Evolutionary conservation across 2,888 invertebrate genomes (phyloP), one percentile per base, ranked within the genome.

Genomic region (Scaptomyza polygonia): DNA sequence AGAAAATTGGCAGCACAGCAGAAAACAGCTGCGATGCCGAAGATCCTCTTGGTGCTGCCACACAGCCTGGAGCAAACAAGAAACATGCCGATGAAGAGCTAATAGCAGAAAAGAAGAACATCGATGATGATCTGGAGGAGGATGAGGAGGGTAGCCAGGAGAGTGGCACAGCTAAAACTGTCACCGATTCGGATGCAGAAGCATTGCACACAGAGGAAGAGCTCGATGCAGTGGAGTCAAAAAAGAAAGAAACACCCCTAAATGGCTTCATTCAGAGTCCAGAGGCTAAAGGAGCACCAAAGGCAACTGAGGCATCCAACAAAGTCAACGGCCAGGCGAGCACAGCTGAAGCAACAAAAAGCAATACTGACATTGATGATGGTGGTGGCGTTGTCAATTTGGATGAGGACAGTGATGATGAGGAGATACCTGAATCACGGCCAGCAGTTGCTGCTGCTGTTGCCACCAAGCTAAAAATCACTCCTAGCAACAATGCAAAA

Each of bases 341-440:
- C 25, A 56, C 70, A 32, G 55, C 70, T 8, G 76, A 77, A 12
- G 48, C 70, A 12, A 34, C 66, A 5, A 70, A 58, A 25, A 56
- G 45, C 12, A 67, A 65, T 42, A 71, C 69, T 18, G 16, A 54
- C 8, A 54, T 48, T n/a, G 54, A 18, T 11, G 44, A 49, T 29
- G 18, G 18, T 39, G 36, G 45, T 7, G 64, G 67, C 27, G 72
- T 90, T 21, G 90, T 53, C 5, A 89, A 90, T 55, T 67, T 91
- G 27, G 90, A 90, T 55, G 89, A 89, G 64, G 88, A 88, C 56
- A 49, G 49, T 55, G 89, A 91, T 58, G 89, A 25, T 25, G 25
- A 90, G 66, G 89, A 85, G 42, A 59, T 86, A 72, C 44, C 79
- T 32, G 71, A 80, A 62, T 52, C 59, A 18, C 21, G 32, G 16